These are phyloP conservation scores for Tiphia femorata DNA, from an alignment of 2,888 invertebrate genomes.

Conservation along the genomic window DNA sequence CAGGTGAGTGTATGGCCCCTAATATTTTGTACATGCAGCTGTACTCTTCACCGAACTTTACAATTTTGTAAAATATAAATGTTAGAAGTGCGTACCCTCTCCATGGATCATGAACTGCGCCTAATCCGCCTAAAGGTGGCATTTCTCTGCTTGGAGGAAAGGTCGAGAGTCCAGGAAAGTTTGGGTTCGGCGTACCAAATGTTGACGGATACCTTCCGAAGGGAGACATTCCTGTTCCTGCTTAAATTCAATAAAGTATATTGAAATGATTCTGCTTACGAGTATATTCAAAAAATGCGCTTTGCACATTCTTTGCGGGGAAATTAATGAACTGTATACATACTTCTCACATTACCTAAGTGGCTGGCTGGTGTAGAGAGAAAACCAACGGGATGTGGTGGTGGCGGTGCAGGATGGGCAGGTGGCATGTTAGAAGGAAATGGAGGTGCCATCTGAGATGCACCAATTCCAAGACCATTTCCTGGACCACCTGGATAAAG, in stretches of 20 bases:
- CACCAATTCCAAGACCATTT: conserved; percentile 59
- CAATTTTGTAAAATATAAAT: neutral
- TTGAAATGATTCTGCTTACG: neutral
- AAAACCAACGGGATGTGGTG: conserved; percentile 77
- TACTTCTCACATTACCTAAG: conserved; percentile 73
- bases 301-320: too few relatives aligned
- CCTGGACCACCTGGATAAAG: conserved; percentile 70
- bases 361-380: conserved; percentile 77
- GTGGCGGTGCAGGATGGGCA: conserved; percentile 70
- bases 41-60: too few relatives aligned
- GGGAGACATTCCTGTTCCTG: conserved; percentile 80
- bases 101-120: conserved; percentile 77
- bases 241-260: neutral
- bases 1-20: too few relatives aligned
- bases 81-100: conserved; percentile 74
- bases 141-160: conserved; percentile 76
- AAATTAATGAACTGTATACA: neutral
- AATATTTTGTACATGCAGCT: too few relatives aligned
- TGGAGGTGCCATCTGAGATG: conserved; percentile 69
- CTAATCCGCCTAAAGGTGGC: conserved; percentile 70
- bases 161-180: conserved; percentile 79
- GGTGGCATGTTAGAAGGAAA: conserved; percentile 69
- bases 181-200: conserved; percentile 75
- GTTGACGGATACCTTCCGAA: conserved; percentile 84
- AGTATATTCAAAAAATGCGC: conserved; percentile 1